Base-by-base conservation (phyloP, 2,888 invertebrate genomes). In the Megastigmus dorsalis region DNA sequence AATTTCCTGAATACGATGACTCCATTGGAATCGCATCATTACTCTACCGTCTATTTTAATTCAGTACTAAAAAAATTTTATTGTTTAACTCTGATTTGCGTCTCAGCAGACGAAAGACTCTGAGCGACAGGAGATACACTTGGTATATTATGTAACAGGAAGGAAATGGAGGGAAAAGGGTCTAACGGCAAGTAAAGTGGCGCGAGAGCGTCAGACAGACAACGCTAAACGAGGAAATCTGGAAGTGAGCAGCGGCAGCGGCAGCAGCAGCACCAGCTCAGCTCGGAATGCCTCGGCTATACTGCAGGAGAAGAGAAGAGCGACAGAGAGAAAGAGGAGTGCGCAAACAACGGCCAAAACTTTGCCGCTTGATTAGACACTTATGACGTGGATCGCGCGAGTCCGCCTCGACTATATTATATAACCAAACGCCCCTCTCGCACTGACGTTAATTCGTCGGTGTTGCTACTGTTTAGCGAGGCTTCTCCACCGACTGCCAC, bases 341-440 rank as follows among this genome's bases (percentile, higher is more conserved):
- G n/a, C 20, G 30, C 48, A 28, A 41, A 36, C 23, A 54, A 45
- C 5, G 38, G n/a, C n/a, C 60, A 41, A 68, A 75, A 76, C 52
- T 72, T 76, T 76, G 52, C 57, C 45, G 36, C 65, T 65, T 71
- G 57, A 70, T 70, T 77, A 74, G 70, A 70, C 63, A 72, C 73
- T 71, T 77, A 67, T 72, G 75, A 70, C 66, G 65, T 63, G 66
- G 45, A 62, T 63, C 6, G 48, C 65, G 10, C 45, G 52, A 54
- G 62, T 55, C 28, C 59, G 62, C 43, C 45, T 50, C 59, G 9
- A 18, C 33, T 28, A n/a, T 33, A n/a, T n/a, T n/a, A 38, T 10
- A 15, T n/a, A 48, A 23, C n/a, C n/a, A n/a, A n/a, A n/a, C n/a
- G n/a, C n/a, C n/a, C n/a, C n/a, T n/a, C n/a, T n/a, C n/a, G n/a